A percentile compares a stretch with the other conserved stretches of the same genome.
Evolutionary conservation across 2,797 vertebrate species (phyloP).

Genomic region (Ctenochaetus hawaiiensis): DNA sequence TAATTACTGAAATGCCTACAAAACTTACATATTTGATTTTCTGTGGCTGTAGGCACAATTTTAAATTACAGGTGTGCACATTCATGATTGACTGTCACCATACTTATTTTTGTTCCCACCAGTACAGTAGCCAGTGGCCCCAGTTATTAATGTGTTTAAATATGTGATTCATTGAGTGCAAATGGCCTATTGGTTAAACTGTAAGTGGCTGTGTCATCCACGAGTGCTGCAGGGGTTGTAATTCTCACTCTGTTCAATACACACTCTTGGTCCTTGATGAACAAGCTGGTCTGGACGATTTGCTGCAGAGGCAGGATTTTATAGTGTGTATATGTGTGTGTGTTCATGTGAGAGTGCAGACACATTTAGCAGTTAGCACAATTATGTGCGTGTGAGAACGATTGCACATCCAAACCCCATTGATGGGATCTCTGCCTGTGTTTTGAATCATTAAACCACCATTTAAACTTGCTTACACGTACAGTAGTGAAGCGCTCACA

Average conservation of each 20-base stretch:
- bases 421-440: constrained; percentile 30
- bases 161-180: constrained; percentile 70
- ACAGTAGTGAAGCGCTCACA: constrained; percentile 35
- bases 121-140: constrained; percentile 37
- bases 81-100: constrained; percentile 34
- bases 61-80: constrained; percentile 49
- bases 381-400: constrained; percentile 13
- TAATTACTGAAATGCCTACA: constrained; percentile 34
- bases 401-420: constrained; percentile 27
- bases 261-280: constrained; percentile 59
- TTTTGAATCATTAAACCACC: constrained; percentile 53
- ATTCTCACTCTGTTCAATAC: constrained; percentile 66
- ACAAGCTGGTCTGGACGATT: constrained; percentile 54
- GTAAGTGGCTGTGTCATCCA: constrained; percentile 71
- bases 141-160: constrained; percentile 70
- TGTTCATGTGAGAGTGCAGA: constrained; percentile 8
- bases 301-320: constrained; percentile 67
- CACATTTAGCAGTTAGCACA: constrained; percentile 30
- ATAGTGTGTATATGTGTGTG: constrained; percentile 12
- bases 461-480: constrained; percentile 59
- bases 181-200: constrained; percentile 70
- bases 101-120: constrained; percentile 20
- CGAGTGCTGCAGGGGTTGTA: constrained; percentile 67
- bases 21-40: not conserved
- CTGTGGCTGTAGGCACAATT: constrained; percentile 29